A percentile compares a stretch with the other conserved stretches of the same genome.
These are phyloP conservation scores for Diarsia dahlii DNA, from an alignment of 2,888 invertebrate genomes.

Conservation along the genomic window DNA sequence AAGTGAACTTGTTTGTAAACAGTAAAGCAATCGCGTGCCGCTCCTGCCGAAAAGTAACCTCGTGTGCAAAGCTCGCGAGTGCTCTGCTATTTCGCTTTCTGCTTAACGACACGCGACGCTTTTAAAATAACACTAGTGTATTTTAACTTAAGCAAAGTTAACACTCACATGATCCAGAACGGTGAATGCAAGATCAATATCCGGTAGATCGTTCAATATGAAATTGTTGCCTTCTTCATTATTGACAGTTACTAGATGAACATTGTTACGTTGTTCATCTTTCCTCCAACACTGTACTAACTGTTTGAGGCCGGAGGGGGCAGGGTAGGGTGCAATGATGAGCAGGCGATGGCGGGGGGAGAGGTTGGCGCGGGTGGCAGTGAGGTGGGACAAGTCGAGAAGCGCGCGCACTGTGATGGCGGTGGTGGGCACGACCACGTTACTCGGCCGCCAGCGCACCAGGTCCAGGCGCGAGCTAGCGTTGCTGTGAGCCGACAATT, in stretches of 20 bases:
- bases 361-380: conserved; percentile 35
- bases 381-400: conserved; percentile 39
- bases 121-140: too few species aligned
- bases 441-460: conserved; percentile 54
- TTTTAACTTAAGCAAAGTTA: too few species aligned
- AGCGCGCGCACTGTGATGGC: conserved; percentile 49
- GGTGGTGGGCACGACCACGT: conserved; percentile 35
- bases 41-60: too few species aligned
- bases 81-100: too few species aligned
- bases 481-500: conserved; percentile 45
- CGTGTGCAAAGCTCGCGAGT: too few species aligned
- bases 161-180: conserved; percentile 72
- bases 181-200: conserved; percentile 72
- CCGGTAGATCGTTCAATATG: conserved; percentile 69
- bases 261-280: conserved; percentile 66
- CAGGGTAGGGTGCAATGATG: conserved; percentile 51
- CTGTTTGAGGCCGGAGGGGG: conserved; percentile 52
- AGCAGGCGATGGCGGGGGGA: conserved; percentile 46
- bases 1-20: too few species aligned
- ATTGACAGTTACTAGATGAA: conserved; percentile 73
- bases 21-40: too few species aligned
- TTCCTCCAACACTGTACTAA: conserved; percentile 71
- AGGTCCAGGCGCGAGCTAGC: conserved; percentile 40
- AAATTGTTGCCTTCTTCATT: conserved; percentile 67
- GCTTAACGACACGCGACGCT: too few species aligned